Conservation (phyloP, 2,888 invertebrate genomes). For the Clusia tigrina region DNA sequence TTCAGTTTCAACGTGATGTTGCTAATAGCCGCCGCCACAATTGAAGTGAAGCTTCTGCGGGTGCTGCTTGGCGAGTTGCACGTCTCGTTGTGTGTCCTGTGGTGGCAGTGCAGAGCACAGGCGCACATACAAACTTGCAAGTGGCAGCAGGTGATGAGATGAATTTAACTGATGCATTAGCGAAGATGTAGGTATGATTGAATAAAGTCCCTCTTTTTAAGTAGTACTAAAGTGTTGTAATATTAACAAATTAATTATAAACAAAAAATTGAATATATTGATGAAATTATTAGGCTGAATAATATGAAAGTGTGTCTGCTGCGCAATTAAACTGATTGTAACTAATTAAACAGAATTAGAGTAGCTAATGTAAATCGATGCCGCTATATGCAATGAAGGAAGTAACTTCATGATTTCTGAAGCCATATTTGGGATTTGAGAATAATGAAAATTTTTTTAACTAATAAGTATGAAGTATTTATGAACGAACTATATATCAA, state of each 20-base stretch:
- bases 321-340: too few relatives aligned
- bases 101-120: slow-evolving; percentile 28
- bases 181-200: neutral
- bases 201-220: neutral
- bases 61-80: slow-evolving; percentile 39
- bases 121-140: slow-evolving; percentile 39
- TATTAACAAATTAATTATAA: neutral
- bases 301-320: too few relatives aligned
- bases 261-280: too few relatives aligned
- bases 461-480: too few relatives aligned
- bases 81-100: slow-evolving; percentile 32
- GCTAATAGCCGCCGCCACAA: slow-evolving; percentile 52
- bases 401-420: too few relatives aligned
- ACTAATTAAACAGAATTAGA: too few relatives aligned
- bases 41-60: slow-evolving; percentile 30
- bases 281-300: too few relatives aligned
- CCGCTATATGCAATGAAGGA: too few relatives aligned
- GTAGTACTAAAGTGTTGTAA: neutral
- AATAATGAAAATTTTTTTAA: too few relatives aligned
- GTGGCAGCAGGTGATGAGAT: slow-evolving; percentile 14
- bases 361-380: too few relatives aligned
- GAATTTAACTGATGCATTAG: neutral
- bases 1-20: slow-evolving; percentile 55
- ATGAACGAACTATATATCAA: too few relatives aligned
- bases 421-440: too few relatives aligned